Percentiles rank a stretch among this genome's conserved stretches.
Conservation (phyloP, 1,140 invertebrate genomes). For the Elymnias hypermnestra region DNA sequence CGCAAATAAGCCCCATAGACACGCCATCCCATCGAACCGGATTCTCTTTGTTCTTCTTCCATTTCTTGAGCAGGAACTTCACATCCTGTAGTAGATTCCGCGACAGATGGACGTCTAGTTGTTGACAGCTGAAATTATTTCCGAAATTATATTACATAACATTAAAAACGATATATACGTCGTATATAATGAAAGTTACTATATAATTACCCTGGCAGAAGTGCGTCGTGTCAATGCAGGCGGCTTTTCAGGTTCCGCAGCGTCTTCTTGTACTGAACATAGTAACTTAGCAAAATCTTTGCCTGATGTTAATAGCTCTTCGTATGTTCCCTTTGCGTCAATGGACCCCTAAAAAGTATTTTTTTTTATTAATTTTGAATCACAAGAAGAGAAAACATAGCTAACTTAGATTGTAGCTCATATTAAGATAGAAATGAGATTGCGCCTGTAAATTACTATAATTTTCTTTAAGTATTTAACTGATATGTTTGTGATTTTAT, state of each 20-base stretch:
- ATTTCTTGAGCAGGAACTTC: constrained; percentile 62
- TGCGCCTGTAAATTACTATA: too few species aligned
- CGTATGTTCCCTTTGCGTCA: constrained; percentile 73
- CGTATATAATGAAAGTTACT: too few species aligned
- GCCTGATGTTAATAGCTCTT: constrained; percentile 76
- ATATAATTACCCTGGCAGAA: constrained; percentile 59
- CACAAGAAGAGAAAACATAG: too few species aligned
- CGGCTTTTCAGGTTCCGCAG: constrained; percentile 43
- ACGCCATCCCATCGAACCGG: constrained; percentile 73
- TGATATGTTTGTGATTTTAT: too few species aligned
- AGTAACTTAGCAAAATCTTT: constrained; percentile 82
- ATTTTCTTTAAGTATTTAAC: too few species aligned
- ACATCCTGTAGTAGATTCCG: constrained; percentile 49
- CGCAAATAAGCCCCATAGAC: constrained; percentile 66
- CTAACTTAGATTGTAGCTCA: too few species aligned
- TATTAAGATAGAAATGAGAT: too few species aligned
- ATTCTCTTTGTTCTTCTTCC: constrained; percentile 69
- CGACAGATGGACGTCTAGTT: constrained; percentile 50
- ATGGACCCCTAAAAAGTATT: constrained; percentile 60
- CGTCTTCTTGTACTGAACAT: constrained; percentile 66
- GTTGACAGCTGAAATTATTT: constrained; percentile 42
- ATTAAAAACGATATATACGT: too few species aligned
- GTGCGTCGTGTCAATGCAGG: constrained; percentile 52
- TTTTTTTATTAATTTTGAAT: too few species aligned
- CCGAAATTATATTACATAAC: not conserved